These are phyloP conservation scores for Chloebia gouldiae DNA, from an alignment of 2,113 vertebrate genomes.

Conservation along the genomic window DNA sequence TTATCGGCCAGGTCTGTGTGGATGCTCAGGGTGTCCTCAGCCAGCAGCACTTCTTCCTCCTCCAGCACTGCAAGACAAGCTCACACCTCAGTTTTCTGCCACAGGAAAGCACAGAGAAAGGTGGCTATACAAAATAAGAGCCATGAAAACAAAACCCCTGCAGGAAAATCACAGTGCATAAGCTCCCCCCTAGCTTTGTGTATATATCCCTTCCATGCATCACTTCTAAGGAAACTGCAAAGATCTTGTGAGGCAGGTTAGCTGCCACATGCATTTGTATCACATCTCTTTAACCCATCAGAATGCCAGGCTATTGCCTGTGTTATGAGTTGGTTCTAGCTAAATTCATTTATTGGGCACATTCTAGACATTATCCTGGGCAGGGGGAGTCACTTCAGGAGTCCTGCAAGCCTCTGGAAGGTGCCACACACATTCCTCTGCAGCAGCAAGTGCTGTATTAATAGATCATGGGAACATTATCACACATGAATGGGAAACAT, in stretches of 20 bases:
- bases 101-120: background rate
- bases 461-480: background rate
- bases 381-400: background rate
- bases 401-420: background rate
- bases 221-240: background rate
- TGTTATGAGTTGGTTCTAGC: background rate
- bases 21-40: constrained; percentile 89
- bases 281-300: background rate
- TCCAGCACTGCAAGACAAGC: constrained; percentile 58
- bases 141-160: background rate
- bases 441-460: background rate
- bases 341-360: background rate
- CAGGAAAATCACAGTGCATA: background rate
- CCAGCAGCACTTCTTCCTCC: constrained; percentile 80
- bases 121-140: background rate
- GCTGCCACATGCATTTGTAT: background rate
- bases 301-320: background rate
- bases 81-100: background rate
- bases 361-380: background rate
- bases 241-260: background rate
- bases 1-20: constrained; percentile 86
- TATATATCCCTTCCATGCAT: background rate
- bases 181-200: background rate
- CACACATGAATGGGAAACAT: background rate
- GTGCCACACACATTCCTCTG: background rate